phyloP scores from a whole-genome alignment of 1,140 invertebrate species.

The Drosophila tsacasi region DNA sequence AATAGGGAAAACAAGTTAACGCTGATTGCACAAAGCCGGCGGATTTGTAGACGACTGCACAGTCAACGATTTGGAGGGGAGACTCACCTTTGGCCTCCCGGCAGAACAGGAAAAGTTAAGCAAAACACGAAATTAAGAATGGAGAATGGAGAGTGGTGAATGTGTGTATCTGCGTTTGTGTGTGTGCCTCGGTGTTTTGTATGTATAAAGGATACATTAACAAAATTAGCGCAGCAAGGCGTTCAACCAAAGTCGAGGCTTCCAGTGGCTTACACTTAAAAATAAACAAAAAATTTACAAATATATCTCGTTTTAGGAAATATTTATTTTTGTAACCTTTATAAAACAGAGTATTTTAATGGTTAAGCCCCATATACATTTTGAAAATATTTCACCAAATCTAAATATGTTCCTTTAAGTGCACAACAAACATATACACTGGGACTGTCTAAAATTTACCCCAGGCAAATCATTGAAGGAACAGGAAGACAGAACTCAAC shows the following conservation, averaged over 20 bases:
- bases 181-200: slow-evolving; percentile 39
- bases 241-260: slow-evolving; percentile 48
- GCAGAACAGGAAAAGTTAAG: slow-evolving; percentile 65
- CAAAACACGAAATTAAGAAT: slow-evolving; percentile 79
- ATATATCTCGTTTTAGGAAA: not conserved
- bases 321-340: too few relatives aligned
- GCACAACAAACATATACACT: slow-evolving; percentile 1
- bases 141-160: slow-evolving; percentile 22
- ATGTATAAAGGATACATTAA: slow-evolving; percentile 77
- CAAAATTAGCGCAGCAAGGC: slow-evolving; percentile 78
- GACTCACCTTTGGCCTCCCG: slow-evolving; percentile 26
- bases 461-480: slow-evolving; percentile 62
- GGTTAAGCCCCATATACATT: too few relatives aligned
- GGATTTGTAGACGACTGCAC: slow-evolving; percentile 79
- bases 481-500: slow-evolving; percentile 32
- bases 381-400: not conserved
- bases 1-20: slow-evolving; percentile 83
- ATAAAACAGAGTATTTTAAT: too few relatives aligned
- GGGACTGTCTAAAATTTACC: slow-evolving; percentile 34
- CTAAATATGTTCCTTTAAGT: not conserved
- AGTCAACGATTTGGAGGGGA: slow-evolving; percentile 51
- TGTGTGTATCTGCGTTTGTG: slow-evolving; percentile 10
- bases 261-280: slow-evolving; percentile 21
- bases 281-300: not conserved
- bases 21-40: slow-evolving; percentile 78